phyloP scores from a whole-genome alignment of 2,797 vertebrate genomes.

The Synanceia verrucosa region DNA sequence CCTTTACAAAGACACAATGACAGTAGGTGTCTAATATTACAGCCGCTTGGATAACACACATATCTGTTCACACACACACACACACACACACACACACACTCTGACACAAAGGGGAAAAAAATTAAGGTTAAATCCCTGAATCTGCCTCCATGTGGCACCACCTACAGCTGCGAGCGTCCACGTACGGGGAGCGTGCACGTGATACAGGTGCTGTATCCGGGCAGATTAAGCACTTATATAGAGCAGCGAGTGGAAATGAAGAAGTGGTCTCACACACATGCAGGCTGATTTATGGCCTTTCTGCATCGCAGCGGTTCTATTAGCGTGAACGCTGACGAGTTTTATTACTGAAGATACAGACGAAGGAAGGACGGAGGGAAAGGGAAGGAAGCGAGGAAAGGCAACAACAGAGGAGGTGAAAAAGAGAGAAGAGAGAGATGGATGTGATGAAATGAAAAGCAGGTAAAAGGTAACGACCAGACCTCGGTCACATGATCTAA shows the following conservation, averaged over 20 bases:
- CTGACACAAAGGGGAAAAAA: neutral
- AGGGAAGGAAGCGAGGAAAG: neutral
- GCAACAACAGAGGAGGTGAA: neutral
- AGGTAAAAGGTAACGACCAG: slow-evolving; percentile 59
- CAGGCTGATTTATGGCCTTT: slow-evolving; percentile 58
- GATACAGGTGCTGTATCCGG: slow-evolving; percentile 65
- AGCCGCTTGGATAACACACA: slow-evolving; percentile 36
- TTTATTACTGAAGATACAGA: slow-evolving; percentile 42
- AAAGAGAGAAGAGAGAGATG: neutral
- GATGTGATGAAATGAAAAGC: slow-evolving; percentile 26
- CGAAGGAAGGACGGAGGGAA: slow-evolving; percentile 12
- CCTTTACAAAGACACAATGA: slow-evolving; percentile 61
- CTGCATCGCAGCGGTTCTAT: slow-evolving; percentile 38
- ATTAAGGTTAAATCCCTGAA: slow-evolving; percentile 27
- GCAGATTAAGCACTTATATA: slow-evolving; percentile 64
- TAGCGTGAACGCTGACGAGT: slow-evolving; percentile 39
- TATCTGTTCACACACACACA: neutral
- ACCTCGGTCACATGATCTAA: slow-evolving; percentile 58
- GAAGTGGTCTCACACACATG: slow-evolving; percentile 6
- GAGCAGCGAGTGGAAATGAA: no score
- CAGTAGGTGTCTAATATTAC: slow-evolving; percentile 61
- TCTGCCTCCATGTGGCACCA: slow-evolving; percentile 8
- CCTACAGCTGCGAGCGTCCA: slow-evolving; percentile 8
- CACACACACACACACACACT: slow-evolving; percentile 8
- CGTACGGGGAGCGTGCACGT: slow-evolving; percentile 5